These are phyloP conservation scores for Leptogaster cylindrica DNA, from an alignment of 2,888 invertebrate genomes.

Conservation along the genomic window DNA sequence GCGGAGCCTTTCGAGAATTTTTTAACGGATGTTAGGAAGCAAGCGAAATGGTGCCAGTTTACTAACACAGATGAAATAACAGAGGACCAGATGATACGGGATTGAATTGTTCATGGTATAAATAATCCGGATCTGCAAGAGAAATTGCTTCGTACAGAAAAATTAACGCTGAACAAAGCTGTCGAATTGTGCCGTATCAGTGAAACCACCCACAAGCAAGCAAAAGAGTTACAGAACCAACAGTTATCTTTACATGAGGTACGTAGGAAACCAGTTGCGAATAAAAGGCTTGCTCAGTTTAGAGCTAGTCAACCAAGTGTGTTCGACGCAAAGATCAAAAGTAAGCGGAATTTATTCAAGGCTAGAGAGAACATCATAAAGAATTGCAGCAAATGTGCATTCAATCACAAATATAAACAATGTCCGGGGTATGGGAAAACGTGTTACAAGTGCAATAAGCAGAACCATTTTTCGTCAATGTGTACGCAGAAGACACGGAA, in stretches of 20 bases:
- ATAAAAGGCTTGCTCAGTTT: no score
- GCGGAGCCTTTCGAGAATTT: background rate
- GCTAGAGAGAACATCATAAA: no score
- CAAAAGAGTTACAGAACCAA: background rate
- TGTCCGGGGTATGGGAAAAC: background rate
- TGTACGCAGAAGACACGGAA: background rate
- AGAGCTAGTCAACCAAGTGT: no score
- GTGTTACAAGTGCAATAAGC: background rate
- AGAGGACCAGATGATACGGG: background rate
- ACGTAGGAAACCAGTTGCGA: background rate
- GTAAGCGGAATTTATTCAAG: no score
- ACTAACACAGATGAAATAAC: background rate
- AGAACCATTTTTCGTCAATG: background rate
- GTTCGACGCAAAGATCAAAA: no score
- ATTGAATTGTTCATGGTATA: background rate
- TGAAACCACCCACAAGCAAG: background rate
- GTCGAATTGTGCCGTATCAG: background rate
- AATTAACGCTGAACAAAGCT: background rate
- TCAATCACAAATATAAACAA: no score
- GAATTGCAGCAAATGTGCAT: no score
- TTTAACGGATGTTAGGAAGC: background rate
- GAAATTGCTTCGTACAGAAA: background rate
- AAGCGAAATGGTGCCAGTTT: background rate
- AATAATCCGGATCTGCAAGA: background rate
- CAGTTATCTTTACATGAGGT: background rate